Conservation (phyloP, 2,797 vertebrate species). For the Sciurus vulgaris region DNA sequence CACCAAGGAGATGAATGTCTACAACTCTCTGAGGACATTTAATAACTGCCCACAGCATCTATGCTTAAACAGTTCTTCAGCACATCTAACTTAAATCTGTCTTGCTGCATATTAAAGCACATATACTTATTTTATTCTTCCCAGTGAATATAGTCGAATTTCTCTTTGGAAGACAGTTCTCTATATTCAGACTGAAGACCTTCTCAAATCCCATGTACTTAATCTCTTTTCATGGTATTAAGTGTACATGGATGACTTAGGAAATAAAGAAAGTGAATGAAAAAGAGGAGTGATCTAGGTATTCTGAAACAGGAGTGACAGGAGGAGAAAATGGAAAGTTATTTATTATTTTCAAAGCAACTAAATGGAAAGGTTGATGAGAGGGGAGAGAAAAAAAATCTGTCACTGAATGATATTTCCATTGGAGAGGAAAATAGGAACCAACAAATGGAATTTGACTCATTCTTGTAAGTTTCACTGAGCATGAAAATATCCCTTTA, state of each 20-base stretch:
- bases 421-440: constrained; percentile 52
- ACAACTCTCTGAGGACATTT: neutral
- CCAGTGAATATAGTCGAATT: neutral
- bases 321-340: constrained; percentile 59
- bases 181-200: neutral
- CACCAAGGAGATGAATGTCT: neutral
- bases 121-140: neutral
- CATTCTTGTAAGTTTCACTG: constrained; percentile 71
- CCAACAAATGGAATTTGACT: constrained; percentile 70
- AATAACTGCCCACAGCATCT: neutral
- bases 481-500: constrained; percentile 78
- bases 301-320: constrained; percentile 25
- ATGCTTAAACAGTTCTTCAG: neutral
- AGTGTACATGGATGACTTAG: neutral
- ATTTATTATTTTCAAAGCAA: constrained; percentile 72
- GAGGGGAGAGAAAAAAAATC: neutral
- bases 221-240: neutral
- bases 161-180: neutral
- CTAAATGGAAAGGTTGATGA: constrained; percentile 46
- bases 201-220: neutral
- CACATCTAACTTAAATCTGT: constrained; percentile 38
- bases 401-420: constrained; percentile 64
- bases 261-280: constrained; percentile 47
- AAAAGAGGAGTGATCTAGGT: constrained; percentile 24
- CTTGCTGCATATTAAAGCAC: constrained; percentile 38